Evolutionary conservation across 2,888 invertebrate genomes (phyloP).

Genomic region (Perdita meconis): DNA sequence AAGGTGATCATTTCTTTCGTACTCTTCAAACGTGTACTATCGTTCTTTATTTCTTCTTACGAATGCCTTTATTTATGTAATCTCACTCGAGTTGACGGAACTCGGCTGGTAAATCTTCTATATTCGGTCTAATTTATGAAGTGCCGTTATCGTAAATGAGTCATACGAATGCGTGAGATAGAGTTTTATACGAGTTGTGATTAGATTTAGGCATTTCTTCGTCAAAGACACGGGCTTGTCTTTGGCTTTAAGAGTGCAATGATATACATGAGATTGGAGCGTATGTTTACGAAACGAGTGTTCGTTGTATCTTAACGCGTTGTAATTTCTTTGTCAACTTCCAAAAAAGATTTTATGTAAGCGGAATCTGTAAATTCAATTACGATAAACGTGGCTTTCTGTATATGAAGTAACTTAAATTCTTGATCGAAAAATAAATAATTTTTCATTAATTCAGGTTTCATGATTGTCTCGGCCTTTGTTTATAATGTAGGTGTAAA

Average conservation of each 20-base stretch:
- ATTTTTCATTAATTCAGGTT: slow-evolving; percentile 73
- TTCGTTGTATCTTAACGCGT: slow-evolving; percentile 12
- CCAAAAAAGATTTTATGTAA: slow-evolving; percentile 31
- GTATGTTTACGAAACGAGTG: slow-evolving; percentile 24
- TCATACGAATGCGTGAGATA: slow-evolving; percentile 67
- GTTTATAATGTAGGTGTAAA: too few relatives aligned
- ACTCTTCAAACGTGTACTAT: slow-evolving; percentile 25
- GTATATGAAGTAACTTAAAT: slow-evolving; percentile 56
- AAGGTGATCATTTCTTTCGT: slow-evolving; percentile 13
- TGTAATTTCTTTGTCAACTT: slow-evolving; percentile 45
- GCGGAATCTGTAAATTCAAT: slow-evolving; percentile 55
- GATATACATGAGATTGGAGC: slow-evolving; percentile 25
- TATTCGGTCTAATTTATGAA: slow-evolving; percentile 61
- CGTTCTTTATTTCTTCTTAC: slow-evolving; percentile 13
- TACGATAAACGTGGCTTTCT: slow-evolving; percentile 58
- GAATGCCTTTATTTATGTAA: slow-evolving; percentile 9
- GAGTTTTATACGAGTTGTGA: slow-evolving; percentile 73
- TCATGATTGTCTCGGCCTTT: not conserved
- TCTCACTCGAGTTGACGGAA: slow-evolving; percentile 2
- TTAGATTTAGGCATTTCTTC: slow-evolving; percentile 62
- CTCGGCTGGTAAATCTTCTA: slow-evolving; percentile 17
- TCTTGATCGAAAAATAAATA: slow-evolving; percentile 73
- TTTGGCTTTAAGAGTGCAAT: slow-evolving; percentile 36
- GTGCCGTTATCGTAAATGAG: slow-evolving; percentile 56
- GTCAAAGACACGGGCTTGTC: slow-evolving; percentile 35